A percentile compares a stretch with the other conserved stretches of the same genome.
Conservation (phyloP, 2,797 vertebrate genomes). For the Paratrypauchen microcephalus region DNA sequence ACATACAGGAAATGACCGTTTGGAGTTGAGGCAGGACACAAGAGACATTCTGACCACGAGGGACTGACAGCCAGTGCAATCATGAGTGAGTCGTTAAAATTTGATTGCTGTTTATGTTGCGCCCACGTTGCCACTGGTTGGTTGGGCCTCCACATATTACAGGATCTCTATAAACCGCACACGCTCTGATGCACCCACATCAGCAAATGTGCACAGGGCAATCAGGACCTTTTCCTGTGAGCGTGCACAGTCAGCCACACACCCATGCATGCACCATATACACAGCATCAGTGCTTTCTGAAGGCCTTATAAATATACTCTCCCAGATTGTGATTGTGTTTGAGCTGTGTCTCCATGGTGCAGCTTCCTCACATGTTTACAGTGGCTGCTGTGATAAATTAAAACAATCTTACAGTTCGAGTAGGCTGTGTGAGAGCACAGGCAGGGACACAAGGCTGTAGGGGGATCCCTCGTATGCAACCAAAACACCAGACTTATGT, state of each 20-base stretch:
- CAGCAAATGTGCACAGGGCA: conserved; percentile 39
- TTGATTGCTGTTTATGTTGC: conserved; percentile 65
- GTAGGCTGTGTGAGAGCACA: conserved; percentile 50
- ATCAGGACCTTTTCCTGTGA: conserved; percentile 45
- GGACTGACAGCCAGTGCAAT: conserved; percentile 36
- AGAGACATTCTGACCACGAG: conserved; percentile 29
- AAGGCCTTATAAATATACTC: conserved; percentile 87
- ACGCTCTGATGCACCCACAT: conserved; percentile 46
- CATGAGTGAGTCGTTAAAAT: conserved; percentile 56
- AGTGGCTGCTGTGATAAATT: conserved; percentile 83
- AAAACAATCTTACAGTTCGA: conserved; percentile 80
- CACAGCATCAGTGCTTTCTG: conserved; percentile 42
- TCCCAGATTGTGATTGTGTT: conserved; percentile 82
- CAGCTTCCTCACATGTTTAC: conserved; percentile 81
- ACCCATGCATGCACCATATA: conserved; percentile 17
- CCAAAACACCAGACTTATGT: conserved; percentile 10
- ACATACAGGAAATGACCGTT: conserved; percentile 32
- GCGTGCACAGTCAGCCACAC: conserved; percentile 36
- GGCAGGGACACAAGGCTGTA: conserved; percentile 34
- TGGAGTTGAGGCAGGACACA: conserved; percentile 7
- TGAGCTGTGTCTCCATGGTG: conserved; percentile 84
- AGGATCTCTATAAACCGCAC: conserved; percentile 43
- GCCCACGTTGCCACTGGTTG: conserved; percentile 33
- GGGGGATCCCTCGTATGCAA: conserved; percentile 41
- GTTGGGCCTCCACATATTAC: conserved; percentile 27